phyloP scores from a whole-genome alignment of 2,888 invertebrate genomes.

The Cerceris rybyensis region DNA sequence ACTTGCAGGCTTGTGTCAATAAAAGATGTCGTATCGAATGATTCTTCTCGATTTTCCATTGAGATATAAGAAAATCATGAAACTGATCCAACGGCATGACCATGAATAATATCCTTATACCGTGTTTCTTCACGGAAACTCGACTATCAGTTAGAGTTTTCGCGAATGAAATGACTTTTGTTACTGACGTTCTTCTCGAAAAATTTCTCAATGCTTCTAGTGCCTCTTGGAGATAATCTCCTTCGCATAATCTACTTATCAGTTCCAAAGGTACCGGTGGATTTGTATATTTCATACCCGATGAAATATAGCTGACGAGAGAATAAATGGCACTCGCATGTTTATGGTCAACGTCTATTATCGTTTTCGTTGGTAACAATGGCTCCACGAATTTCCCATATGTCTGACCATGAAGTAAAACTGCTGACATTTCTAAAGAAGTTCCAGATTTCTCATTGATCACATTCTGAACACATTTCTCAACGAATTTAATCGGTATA shows the following conservation, averaged over 20 bases:
- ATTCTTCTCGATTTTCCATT: slow-evolving; percentile 64
- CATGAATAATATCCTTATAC: slow-evolving; percentile 68
- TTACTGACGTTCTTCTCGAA: slow-evolving; percentile 55
- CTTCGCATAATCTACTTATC: slow-evolving; percentile 56
- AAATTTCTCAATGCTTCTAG: slow-evolving; percentile 54
- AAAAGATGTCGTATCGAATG: slow-evolving; percentile 69
- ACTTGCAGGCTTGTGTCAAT: slow-evolving; percentile 29
- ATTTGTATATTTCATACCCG: slow-evolving; percentile 60
- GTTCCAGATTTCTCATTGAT: slow-evolving; percentile 7
- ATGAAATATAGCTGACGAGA: slow-evolving; percentile 20
- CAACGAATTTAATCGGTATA: slow-evolving; percentile 69
- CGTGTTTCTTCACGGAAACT: slow-evolving; percentile 75
- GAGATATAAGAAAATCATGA: slow-evolving; percentile 35
- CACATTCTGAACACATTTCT: slow-evolving; percentile 43
- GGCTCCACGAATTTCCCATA: slow-evolving; percentile 58
- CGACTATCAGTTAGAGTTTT: slow-evolving; percentile 56
- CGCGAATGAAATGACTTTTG: slow-evolving; percentile 64
- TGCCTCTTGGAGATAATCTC: slow-evolving; percentile 65
- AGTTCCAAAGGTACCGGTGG: slow-evolving; percentile 73
- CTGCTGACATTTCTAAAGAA: neutral
- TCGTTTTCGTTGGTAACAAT: slow-evolving; percentile 58
- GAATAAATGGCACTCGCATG: slow-evolving; percentile 41
- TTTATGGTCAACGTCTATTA: slow-evolving; percentile 48
- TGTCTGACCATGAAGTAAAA: slow-evolving; percentile 34
- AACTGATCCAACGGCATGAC: slow-evolving; percentile 55